A percentile compares a stretch with the other conserved stretches of the same genome.
These are phyloP conservation scores for Laticauda colubrina DNA, from an alignment of 2,113 vertebrate species.

Conservation along the genomic window DNA sequence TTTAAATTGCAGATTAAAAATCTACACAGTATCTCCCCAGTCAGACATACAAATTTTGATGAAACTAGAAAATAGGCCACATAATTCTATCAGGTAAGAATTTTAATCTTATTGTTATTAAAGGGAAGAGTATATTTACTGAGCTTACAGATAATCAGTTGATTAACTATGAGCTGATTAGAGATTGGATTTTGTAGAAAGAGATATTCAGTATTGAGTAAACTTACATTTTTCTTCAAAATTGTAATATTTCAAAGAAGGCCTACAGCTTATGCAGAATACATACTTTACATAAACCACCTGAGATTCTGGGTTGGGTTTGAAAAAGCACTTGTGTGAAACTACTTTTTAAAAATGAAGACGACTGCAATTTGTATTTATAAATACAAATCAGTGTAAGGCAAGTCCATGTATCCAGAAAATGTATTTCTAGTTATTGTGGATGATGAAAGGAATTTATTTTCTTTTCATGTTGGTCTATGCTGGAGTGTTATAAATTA, in stretches of 20 bases:
- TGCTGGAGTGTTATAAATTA: neutral
- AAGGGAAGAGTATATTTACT: neutral
- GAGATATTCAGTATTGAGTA: neutral
- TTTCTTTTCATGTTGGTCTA: neutral
- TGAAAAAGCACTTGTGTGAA: neutral
- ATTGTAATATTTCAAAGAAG: neutral
- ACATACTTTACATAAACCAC: neutral
- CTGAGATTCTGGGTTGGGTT: neutral
- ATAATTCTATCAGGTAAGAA: slow-evolving; percentile 80
- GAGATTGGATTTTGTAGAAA: neutral
- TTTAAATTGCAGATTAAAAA: slow-evolving; percentile 82
- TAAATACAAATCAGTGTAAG: neutral
- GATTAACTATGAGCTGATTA: neutral
- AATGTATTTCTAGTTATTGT: neutral
- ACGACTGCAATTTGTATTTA: neutral
- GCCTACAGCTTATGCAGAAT: neutral
- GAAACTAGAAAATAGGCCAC: slow-evolving; percentile 83
- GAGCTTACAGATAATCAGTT: neutral
- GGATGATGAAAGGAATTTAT: neutral
- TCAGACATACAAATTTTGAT: slow-evolving; percentile 83
- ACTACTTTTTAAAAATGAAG: neutral
- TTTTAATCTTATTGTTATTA: neutral
- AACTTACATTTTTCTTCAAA: neutral
- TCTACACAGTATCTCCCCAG: slow-evolving; percentile 69
- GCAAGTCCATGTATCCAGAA: neutral